Base-by-base conservation (phyloP, 2,797 vertebrate genomes). In the Enteromius radiatus region DNA sequence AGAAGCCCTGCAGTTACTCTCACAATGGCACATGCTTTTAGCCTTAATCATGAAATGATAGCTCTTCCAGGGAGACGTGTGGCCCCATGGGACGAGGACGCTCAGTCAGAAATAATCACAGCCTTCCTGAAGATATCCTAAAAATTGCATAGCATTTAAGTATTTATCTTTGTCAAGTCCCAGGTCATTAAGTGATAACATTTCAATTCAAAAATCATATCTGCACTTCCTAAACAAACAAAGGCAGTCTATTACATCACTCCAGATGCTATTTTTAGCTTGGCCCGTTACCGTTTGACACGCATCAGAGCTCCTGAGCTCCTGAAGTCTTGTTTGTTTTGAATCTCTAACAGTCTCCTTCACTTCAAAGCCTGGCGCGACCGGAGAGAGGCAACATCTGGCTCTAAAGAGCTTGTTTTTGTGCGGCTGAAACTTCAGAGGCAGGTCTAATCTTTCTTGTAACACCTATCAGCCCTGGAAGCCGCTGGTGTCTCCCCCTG, bases 381-480 rank as follows among this genome's bases (percentile, higher is more conserved):
- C 88, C 80, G 86, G 84, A 86, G 81, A 86, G 79, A 88, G 83
- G 80, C 78, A 87, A 89, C 91, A 91, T 88, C 90, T 93, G 90
- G 86, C 85, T 84, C 86, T 90, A 83, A 47, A 84, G 81, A 90
- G 78, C 85, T 85, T 90, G 87, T 89, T 90, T 28, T 91, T 87
- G 78, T 89, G 87, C 86, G 84, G 54, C 45, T 79, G 65, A 88
- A 91, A 92, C 90, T 90, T 92, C 90, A 90, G 88, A 91, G 89
- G 59, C 77, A 68, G 1, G 14, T 92, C 91, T 91, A 91, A 91
- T 93, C 90, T 88, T 89, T 88, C 70, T 75, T 83, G 85, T 73
- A 33, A 85, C 83, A 86, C 84, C 88, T 91, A 89, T 87, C 84
- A 84, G 87, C 88, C 54, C 78, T 77, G 85, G 87, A 90, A 92